phyloP scores from a whole-genome alignment of 2,113 vertebrate genomes.

The Picathartes gymnocephalus region DNA sequence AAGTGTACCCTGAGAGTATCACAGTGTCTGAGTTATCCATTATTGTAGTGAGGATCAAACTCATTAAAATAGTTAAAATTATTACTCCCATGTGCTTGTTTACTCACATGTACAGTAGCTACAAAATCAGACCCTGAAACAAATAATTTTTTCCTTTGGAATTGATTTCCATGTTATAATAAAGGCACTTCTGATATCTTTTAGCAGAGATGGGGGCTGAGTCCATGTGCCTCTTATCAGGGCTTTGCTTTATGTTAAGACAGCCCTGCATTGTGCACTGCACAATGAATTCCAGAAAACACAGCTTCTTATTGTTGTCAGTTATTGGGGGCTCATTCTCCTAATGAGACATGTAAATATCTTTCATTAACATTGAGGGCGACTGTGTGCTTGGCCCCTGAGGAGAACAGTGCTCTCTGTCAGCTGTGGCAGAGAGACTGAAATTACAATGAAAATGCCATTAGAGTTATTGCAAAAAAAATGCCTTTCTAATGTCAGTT shows the following conservation, averaged over 20 bases:
- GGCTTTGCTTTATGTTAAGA: conserved; percentile 43
- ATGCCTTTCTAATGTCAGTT: neutral
- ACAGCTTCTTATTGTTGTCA: conserved; percentile 57
- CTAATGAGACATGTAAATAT: conserved; percentile 42
- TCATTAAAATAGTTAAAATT: neutral
- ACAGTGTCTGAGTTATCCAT: neutral
- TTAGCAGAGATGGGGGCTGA: neutral
- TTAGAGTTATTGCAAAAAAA: neutral
- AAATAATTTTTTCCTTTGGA: neutral
- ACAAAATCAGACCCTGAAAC: neutral
- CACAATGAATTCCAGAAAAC: conserved; percentile 56
- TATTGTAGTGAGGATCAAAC: neutral
- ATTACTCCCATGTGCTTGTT: neutral
- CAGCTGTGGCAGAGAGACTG: neutral
- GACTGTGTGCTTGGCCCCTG: neutral
- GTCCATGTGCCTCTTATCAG: conserved; percentile 15
- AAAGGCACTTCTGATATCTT: conserved; percentile 38
- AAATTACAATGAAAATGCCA: neutral
- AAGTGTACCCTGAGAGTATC: neutral
- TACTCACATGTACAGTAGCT: neutral
- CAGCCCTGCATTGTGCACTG: conserved; percentile 44
- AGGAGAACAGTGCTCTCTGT: conserved; percentile 39
- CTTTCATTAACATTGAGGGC: conserved; percentile 37
- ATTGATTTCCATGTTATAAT: conserved; percentile 35
- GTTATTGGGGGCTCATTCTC: conserved; percentile 49